Conservation (phyloP, 2,888 invertebrate species). For the Cotesia congregata region DNA sequence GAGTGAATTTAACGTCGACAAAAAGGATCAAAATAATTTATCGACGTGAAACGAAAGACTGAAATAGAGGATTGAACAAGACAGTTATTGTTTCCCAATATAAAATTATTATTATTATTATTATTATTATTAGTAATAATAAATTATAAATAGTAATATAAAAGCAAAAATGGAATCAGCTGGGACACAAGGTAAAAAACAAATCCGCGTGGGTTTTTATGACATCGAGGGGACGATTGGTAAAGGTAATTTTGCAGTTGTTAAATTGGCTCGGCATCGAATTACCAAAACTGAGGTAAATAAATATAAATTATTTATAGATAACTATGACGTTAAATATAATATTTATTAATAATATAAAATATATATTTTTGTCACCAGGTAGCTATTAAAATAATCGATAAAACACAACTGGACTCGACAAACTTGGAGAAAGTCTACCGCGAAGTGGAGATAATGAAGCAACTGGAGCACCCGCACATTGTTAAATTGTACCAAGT, state of each 20-base stretch:
- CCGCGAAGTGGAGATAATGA: conserved; percentile 98
- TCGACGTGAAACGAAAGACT: conserved; percentile 17
- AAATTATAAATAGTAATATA: conserved; percentile 26
- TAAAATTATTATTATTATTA: not conserved
- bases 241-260: conserved; percentile 99
- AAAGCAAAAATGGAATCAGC: conserved; percentile 60
- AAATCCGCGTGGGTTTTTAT: conserved; percentile 95
- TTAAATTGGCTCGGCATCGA: conserved; percentile 96
- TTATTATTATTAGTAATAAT: not conserved
- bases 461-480: conserved; percentile 96
- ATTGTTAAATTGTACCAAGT: conserved; percentile 98
- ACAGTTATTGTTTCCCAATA: not conserved
- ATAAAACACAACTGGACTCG: conserved; percentile 91
- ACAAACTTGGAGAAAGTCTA: conserved; percentile 95
- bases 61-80: conserved; percentile 11
- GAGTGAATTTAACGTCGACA: not conserved
- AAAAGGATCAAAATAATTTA: not conserved
- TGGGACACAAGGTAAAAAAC: conserved; percentile 66
- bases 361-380: conserved; percentile 67
- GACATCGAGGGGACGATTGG: conserved; percentile 98
- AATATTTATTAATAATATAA: not conserved
- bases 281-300: conserved; percentile 98
- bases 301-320: conserved; percentile 12
- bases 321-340: not conserved
- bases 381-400: conserved; percentile 97